Conservation (phyloP, 2,797 vertebrate genomes). For the Octomys mimax region DNA sequence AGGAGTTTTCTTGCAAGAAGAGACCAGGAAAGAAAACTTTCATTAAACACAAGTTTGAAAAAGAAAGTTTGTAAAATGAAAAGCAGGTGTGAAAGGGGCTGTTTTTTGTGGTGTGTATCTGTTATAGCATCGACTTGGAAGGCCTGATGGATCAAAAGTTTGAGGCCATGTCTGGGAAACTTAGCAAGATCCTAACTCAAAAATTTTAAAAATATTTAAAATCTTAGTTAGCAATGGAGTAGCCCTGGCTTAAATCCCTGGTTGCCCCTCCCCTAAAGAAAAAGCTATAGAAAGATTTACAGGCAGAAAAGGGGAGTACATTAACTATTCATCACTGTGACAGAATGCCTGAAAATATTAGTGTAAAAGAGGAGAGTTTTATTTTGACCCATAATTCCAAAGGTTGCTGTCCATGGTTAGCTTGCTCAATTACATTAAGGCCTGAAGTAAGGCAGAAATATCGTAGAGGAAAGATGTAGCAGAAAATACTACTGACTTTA, state of each 20-base stretch:
- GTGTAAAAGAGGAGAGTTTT: not conserved
- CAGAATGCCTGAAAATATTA: not conserved
- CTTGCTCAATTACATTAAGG: not conserved
- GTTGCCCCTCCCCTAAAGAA: not conserved
- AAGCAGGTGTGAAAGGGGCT: not conserved
- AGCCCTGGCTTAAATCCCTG: not conserved
- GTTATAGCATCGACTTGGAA: not conserved
- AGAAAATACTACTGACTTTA: not conserved
- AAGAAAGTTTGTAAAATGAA: not conserved
- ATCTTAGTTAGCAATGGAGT: not conserved
- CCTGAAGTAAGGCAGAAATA: not conserved
- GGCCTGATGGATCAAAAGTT: not conserved
- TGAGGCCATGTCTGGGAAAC: not conserved
- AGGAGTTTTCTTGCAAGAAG: no score
- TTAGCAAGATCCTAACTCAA: not conserved
- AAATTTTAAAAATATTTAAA: not conserved
- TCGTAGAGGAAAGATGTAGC: not conserved
- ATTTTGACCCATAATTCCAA: not conserved
- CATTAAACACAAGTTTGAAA: slow-evolving; percentile 29
- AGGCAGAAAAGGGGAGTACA: not conserved
- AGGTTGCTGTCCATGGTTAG: not conserved
- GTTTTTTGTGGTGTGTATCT: no score
- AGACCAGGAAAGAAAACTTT: not conserved
- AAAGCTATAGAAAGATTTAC: not conserved
- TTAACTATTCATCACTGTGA: not conserved